Conservation (phyloP, 2,888 invertebrate species). For the Amblyteles armatorius region DNA sequence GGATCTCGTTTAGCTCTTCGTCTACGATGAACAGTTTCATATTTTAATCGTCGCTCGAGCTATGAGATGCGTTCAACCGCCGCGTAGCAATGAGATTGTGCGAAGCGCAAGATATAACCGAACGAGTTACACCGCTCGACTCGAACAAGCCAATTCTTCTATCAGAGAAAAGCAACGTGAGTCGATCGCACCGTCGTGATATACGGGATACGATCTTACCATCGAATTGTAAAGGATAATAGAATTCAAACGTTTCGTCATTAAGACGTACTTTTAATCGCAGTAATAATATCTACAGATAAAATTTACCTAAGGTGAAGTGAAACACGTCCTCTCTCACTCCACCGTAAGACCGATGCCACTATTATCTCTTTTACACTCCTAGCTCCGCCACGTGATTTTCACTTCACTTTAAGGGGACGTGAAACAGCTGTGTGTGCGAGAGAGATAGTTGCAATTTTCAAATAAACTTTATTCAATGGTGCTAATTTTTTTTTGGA, state of each 20-base stretch:
- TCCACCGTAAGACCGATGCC: too few relatives aligned
- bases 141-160: not conserved
- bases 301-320: too few relatives aligned
- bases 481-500: too few relatives aligned
- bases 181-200: not conserved
- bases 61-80: not conserved
- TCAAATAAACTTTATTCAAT: too few relatives aligned
- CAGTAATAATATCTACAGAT: not conserved
- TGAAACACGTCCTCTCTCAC: too few relatives aligned
- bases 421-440: too few relatives aligned
- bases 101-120: not conserved
- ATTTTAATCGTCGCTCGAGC: not conserved
- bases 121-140: not conserved
- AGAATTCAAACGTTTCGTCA: not conserved
- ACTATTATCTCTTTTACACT: too few relatives aligned
- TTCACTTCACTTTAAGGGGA: too few relatives aligned
- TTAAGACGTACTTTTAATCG: not conserved
- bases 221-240: not conserved
- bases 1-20: slow-evolving; percentile 30
- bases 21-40: not conserved
- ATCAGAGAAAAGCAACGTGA: not conserved
- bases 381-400: too few relatives aligned
- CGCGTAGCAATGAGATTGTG: not conserved
- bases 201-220: not conserved
- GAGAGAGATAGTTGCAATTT: too few relatives aligned